Base-by-base conservation (phyloP, 2,888 invertebrate genomes). In the Oscheius sp. region DNA sequence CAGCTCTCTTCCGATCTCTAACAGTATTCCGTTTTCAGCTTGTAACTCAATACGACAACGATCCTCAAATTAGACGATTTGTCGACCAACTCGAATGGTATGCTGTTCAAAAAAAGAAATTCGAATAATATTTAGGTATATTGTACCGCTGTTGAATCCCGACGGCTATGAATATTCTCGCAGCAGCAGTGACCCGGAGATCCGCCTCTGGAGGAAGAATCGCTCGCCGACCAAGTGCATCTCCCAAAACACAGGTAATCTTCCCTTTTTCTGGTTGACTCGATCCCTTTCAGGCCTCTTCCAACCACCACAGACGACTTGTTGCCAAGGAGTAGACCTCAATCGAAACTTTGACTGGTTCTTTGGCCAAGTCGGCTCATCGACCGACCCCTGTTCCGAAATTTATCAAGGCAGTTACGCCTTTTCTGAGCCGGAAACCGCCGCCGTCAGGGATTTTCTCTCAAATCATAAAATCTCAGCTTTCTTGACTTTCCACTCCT, bases 311-410 rank as follows among this genome's bases (percentile, higher is more conserved):
- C 79, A 79, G 7, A 86, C 84, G 21, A 81, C 81, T 1, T 88
- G 88, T 75, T 88, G 88, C 53, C 85, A 85, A 53, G 88, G 88
- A 16, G 88, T 88, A 21, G 88, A 88, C 68, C 75, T 88, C 43
- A 88, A 88, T 53, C 72, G 88, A n/a, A 88, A 88, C 76, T 88
- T 88, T 63, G 88, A 88, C 72, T 88, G 87, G 87, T 86, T 85
- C 82, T 88, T 87, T 72, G 87, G 87, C 7, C 86, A 86, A 79
- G 85, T 85, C 29, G 87, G 86, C 46, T 84, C 86, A 3, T 85
- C 85, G 2, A 81, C 84, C 0, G 87, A 88, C 63, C 88, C 88
- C 0, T 88, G 88, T 79, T 84, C 84, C 0, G 88, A 88, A 61
- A 87, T 87, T 52, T 88, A 87, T 70, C 59, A 88, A 76, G 88